phyloP scores from a whole-genome alignment of 1,140 invertebrate genomes.

The Phocides pigmalion region DNA sequence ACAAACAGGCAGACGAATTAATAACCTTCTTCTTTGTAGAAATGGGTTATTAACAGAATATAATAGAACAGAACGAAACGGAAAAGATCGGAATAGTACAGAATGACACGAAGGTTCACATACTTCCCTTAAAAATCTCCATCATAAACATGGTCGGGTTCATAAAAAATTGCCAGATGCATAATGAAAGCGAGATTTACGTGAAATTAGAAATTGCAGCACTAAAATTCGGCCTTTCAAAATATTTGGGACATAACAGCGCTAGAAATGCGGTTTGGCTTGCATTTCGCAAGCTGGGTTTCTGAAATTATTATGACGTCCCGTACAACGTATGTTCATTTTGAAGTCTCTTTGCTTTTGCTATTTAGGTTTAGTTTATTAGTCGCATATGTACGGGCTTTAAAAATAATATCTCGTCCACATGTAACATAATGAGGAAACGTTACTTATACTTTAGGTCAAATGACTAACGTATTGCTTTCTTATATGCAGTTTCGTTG shows the following conservation, averaged over 20 bases:
- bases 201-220: constrained; percentile 8
- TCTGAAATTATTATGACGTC: constrained; percentile 22
- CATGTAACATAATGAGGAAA: no score
- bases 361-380: constrained; percentile 2
- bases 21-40: no score
- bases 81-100: no score
- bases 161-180: background rate
- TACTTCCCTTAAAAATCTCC: background rate
- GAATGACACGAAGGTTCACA: background rate
- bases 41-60: no score
- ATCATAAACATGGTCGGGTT: background rate
- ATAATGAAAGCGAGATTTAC: background rate
- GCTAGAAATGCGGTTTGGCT: constrained; percentile 14
- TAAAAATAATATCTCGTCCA: no score
- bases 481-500: no score
- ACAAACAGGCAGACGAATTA: no score
- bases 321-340: constrained; percentile 12
- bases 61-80: no score
- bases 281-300: constrained; percentile 1
- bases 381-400: no score
- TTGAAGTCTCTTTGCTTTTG: constrained; percentile 12
- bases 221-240: background rate
- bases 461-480: no score
- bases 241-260: constrained; percentile 14
- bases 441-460: no score